Conservation (phyloP, 2,888 invertebrate species). For the Heterodera filipjevi region DNA sequence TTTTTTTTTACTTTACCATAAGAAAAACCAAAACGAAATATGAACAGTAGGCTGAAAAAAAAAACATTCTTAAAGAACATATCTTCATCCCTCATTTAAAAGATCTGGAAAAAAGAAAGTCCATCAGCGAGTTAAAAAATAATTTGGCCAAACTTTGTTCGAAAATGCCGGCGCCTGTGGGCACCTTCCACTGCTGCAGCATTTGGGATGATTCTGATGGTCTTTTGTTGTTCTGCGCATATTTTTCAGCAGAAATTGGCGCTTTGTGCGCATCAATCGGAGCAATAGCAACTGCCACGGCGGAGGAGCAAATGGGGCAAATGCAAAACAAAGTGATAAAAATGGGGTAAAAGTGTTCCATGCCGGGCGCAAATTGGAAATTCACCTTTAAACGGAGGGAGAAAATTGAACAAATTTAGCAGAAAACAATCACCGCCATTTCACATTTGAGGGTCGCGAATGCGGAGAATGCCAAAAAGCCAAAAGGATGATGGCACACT, state of each 20-base stretch:
- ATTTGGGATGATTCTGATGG: background rate
- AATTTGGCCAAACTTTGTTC: conserved; percentile 1
- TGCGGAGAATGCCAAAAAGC: conserved; percentile 1
- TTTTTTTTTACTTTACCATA: no score
- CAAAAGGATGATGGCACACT: background rate
- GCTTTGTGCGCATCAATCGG: conserved; percentile 21
- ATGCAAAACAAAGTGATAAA: conserved; percentile 20
- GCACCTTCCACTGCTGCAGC: background rate
- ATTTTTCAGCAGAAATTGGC: background rate
- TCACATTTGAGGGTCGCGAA: background rate
- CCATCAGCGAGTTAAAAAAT: no score
- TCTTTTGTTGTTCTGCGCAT: background rate
- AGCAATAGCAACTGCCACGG: conserved; percentile 24
- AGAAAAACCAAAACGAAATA: no score
- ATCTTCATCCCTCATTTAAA: no score
- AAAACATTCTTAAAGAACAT: no score
- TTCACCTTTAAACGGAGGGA: background rate
- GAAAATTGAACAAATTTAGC: background rate
- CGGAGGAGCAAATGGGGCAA: conserved; percentile 21
- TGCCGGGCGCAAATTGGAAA: background rate
- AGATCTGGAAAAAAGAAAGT: no score
- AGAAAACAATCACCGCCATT: background rate
- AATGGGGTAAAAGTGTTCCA: background rate
- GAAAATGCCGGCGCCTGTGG: conserved; percentile 25
- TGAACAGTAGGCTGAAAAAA: no score